phyloP scores from a whole-genome alignment of 2,888 invertebrate genomes.

The Eulithis prunata region DNA sequence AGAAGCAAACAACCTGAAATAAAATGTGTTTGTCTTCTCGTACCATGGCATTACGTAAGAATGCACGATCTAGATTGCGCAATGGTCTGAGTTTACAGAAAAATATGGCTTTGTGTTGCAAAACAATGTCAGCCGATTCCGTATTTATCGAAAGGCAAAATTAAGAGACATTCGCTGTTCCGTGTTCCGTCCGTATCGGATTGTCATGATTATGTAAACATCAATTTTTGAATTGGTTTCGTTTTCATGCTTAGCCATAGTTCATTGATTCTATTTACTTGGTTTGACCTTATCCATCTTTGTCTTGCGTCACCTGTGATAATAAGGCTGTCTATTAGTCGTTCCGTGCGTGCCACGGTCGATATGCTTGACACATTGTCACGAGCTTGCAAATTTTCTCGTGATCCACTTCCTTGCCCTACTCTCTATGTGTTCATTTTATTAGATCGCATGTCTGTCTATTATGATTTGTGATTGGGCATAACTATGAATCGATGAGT shows the following conservation, averaged over 20 bases:
- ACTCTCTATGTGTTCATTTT: conserved; percentile 42
- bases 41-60: conserved; percentile 23
- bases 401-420: conserved; percentile 57
- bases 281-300: conserved; percentile 56
- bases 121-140: conserved; percentile 33
- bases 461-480: conserved; percentile 20
- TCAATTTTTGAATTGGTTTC: conserved; percentile 55
- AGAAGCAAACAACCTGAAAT: conserved; percentile 9
- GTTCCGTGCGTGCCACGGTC: conserved; percentile 56
- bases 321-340: conserved; percentile 62
- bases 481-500: conserved; percentile 27
- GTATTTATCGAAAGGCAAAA: conserved; percentile 29
- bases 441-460: conserved; percentile 36
- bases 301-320: conserved; percentile 56
- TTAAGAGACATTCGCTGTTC: conserved; percentile 31
- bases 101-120: conserved; percentile 32
- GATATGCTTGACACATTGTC: conserved; percentile 60
- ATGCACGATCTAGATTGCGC: conserved; percentile 20
- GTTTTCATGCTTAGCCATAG: conserved; percentile 49
- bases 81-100: conserved; percentile 32
- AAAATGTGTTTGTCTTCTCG: conserved; percentile 5
- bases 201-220: conserved; percentile 54
- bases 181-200: conserved; percentile 34
- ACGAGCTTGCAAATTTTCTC: conserved; percentile 61
- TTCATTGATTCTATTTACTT: conserved; percentile 46